Percentiles rank a stretch among this genome's conserved stretches.
phyloP scores from a whole-genome alignment of 2,113 vertebrate species.

The Raphicerus campestris region DNA sequence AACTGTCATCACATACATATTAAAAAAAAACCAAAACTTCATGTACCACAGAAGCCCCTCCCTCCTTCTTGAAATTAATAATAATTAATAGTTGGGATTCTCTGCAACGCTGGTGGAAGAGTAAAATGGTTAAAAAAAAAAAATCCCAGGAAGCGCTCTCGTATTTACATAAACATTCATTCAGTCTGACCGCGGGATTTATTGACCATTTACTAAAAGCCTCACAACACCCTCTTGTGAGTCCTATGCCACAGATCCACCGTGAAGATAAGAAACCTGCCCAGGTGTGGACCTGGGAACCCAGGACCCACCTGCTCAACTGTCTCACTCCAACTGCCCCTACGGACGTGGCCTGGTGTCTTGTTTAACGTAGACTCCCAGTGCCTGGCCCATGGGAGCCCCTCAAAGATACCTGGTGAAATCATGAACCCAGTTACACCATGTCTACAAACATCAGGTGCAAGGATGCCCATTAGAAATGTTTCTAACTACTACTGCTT shows the following conservation, averaged over 20 bases:
- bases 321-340: not conserved
- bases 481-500: not conserved
- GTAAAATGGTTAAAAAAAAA: not conserved
- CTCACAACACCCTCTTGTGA: not conserved
- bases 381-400: accelerated
- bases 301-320: accelerated
- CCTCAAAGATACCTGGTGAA: not conserved
- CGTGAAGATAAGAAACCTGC: accelerated
- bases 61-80: not conserved
- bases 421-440: not conserved
- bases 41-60: not conserved
- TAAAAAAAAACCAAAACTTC: not conserved
- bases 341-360: accelerated
- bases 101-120: not conserved
- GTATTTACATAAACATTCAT: not conserved
- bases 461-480: not conserved
- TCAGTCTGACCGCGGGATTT: not conserved
- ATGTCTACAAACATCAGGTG: too few species aligned
- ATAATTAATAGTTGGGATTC: not conserved
- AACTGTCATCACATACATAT: not conserved
- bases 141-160: not conserved
- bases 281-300: not conserved
- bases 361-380: accelerated
- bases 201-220: not conserved
- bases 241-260: not conserved